Percentiles rank a stretch among this genome's conserved stretches.
phyloP scores from a whole-genome alignment of 1,140 invertebrate genomes.

The Brachionus koreanus region DNA sequence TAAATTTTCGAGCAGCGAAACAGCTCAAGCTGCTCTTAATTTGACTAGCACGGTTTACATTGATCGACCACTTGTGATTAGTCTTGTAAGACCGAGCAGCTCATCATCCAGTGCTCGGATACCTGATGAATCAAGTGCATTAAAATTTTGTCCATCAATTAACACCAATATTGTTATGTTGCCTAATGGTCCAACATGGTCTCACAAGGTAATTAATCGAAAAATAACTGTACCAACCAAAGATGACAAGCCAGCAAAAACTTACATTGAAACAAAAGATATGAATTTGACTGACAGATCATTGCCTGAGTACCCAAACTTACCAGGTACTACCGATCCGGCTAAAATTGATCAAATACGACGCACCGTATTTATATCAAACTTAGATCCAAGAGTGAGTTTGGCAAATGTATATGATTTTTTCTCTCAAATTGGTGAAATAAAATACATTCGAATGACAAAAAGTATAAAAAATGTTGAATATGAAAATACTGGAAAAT shows the following conservation, averaged over 20 bases:
- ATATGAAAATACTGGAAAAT: constrained; percentile 8
- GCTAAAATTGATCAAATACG: constrained; percentile 31
- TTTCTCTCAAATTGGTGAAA: constrained; percentile 44
- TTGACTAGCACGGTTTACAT: constrained; percentile 43
- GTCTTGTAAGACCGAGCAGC: neutral
- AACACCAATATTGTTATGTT: constrained; percentile 26
- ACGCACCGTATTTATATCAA: constrained; percentile 41
- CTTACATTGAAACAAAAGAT: constrained; percentile 43
- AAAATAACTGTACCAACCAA: neutral
- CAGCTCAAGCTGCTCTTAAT: constrained; percentile 28
- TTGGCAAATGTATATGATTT: constrained; percentile 30
- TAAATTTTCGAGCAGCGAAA: constrained; percentile 21
- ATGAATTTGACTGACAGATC: neutral
- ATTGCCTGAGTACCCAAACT: constrained; percentile 29
- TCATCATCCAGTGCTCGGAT: neutral
- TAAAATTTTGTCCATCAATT: constrained; percentile 29
- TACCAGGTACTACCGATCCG: neutral
- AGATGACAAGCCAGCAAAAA: neutral
- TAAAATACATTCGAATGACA: constrained; percentile 40
- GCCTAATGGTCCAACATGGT: constrained; percentile 35
- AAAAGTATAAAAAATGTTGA: constrained; percentile 13
- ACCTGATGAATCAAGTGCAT: constrained; percentile 42
- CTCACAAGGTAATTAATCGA: constrained; percentile 21
- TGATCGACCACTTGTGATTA: constrained; percentile 4
- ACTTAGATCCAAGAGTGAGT: constrained; percentile 22